Base-by-base conservation (phyloP, 2,113 vertebrate genomes). In the Columba livia region DNA sequence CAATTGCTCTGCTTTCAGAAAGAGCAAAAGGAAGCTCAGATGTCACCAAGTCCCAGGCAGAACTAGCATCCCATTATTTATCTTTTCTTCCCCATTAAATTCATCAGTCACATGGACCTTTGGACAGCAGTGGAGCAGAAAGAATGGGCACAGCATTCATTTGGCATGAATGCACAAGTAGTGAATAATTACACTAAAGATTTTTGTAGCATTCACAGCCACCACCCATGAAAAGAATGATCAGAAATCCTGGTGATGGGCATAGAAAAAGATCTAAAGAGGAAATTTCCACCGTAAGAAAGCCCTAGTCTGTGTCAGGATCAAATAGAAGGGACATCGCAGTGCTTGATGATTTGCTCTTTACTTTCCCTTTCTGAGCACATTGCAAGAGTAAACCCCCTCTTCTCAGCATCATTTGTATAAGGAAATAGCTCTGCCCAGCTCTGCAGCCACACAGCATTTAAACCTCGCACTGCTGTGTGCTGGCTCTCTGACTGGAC, bases 1-100 rank as follows among this genome's bases (percentile, higher is more conserved):
- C 91, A 62, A 31, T 16, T 40, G 42, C n/a, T 82, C 74, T 58
- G 50, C 62, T 89, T 96, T 94, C 72, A 50, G 89, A 77, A 95
- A 18, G 28, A 89, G 70, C 78, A 42, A 79, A 71, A 85, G 58
- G 81, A 88, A 91, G 54, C 94, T 91, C 13, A 36, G 73, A 65
- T 73, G 31, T 38, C 62, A 85, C 53, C 1, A 0, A 36, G 54
- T 42, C 77, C 18, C 54, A 47, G 23, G 60, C 87, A 85, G 58
- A 56, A 64, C 16, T 1, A 47, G 34, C 8, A 77, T 79, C 31
- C 25, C 26, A 15, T 15, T 87, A 83, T 34, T 85, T 9, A 34
- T 58, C 50, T 88, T 66, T 73, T 51, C 54, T 60, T 42, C n/a
- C 69, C 61, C 4, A 0, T 15, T 56, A 14, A 74, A 84, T 36